phyloP scores from a whole-genome alignment of 2,888 invertebrate species.

The Loripinus fragilis region DNA sequence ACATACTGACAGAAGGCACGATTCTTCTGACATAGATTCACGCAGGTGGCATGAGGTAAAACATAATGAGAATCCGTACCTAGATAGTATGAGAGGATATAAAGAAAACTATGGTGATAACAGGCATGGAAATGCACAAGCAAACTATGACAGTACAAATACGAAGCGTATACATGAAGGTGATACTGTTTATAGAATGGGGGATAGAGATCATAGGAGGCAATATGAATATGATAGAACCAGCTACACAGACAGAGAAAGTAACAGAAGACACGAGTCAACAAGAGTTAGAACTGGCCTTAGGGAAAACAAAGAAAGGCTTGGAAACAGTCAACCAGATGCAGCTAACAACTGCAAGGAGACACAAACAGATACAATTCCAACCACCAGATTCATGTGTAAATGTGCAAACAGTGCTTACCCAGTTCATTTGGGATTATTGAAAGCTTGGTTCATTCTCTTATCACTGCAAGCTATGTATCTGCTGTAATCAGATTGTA shows the following conservation, averaged over 20 bases:
- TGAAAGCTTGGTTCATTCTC: no score
- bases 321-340: background rate
- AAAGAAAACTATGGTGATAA: background rate
- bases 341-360: background rate
- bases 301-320: background rate
- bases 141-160: no score
- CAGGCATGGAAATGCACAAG: background rate
- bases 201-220: background rate
- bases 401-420: background rate
- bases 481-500: no score
- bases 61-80: background rate
- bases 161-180: no score
- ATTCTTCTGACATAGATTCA: background rate
- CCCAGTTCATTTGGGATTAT: no score
- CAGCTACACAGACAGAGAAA: background rate
- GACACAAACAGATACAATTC: background rate
- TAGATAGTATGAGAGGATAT: background rate
- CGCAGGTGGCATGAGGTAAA: background rate
- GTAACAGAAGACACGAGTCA: background rate
- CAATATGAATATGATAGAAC: background rate
- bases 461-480: no score
- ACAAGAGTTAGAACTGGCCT: background rate
- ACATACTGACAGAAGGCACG: background rate
- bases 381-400: background rate
- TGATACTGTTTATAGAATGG: background rate